A percentile compares a stretch with the other conserved stretches of the same genome.
Evolutionary conservation across 2,113 vertebrate genomes (phyloP).

Genomic region (Galemys pyrenaicus): DNA sequence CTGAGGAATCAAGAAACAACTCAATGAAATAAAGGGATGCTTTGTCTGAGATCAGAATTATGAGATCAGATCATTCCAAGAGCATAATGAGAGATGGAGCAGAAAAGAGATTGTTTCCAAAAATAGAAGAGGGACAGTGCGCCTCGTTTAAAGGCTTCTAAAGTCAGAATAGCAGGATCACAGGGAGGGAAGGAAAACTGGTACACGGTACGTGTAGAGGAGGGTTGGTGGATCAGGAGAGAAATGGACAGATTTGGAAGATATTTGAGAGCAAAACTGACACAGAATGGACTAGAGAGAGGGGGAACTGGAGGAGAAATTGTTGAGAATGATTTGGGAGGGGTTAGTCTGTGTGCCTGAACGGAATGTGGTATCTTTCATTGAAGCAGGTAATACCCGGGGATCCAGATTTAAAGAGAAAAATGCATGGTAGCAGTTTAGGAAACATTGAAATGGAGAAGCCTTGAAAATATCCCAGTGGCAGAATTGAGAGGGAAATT

Average conservation of each 20-base stretch:
- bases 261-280: neutral
- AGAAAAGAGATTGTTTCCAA: neutral
- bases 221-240: neutral
- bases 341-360: neutral
- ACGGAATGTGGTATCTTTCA: neutral
- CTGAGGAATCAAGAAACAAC: neutral
- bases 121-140: neutral
- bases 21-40: neutral
- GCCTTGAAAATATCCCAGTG: constrained; percentile 6
- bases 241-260: neutral
- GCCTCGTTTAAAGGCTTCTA: neutral
- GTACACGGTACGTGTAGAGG: neutral
- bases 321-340: neutral
- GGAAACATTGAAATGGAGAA: neutral
- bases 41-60: constrained; percentile 12
- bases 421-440: neutral
- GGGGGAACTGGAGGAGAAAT: neutral
- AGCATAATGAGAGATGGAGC: neutral
- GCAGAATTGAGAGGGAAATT: neutral
- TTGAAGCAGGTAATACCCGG: neutral
- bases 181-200: neutral
- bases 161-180: neutral
- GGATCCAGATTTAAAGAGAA: neutral
- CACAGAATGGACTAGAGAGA: neutral
- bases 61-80: too few relatives aligned